These are phyloP conservation scores for Lutraria lutraria DNA, from an alignment of 2,888 invertebrate genomes.

Conservation along the genomic window DNA sequence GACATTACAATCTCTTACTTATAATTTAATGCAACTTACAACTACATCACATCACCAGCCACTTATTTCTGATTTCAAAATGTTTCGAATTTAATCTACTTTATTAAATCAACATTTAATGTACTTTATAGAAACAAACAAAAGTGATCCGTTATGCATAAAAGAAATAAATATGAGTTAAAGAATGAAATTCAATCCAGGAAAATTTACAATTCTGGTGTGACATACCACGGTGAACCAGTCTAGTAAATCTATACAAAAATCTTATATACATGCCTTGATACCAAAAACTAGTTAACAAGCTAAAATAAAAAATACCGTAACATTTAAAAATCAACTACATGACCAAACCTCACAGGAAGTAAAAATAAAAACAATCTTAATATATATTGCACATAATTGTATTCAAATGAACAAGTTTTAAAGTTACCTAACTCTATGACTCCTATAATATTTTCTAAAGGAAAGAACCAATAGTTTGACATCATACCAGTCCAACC, in stretches of 20 bases:
- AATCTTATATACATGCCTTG: background rate
- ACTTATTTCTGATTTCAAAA: background rate
- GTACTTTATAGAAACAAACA: background rate
- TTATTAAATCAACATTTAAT: background rate
- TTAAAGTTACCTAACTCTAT: background rate
- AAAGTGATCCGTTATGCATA: background rate
- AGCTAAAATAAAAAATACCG: background rate
- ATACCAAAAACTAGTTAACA: background rate
- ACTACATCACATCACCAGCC: background rate
- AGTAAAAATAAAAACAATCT: constrained; percentile 22
- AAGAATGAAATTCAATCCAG: background rate
- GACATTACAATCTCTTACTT: background rate
- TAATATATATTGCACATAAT: constrained; percentile 25
- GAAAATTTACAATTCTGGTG: background rate
- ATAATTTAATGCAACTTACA: background rate
- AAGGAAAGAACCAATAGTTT: background rate
- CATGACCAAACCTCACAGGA: background rate
- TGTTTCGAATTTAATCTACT: background rate
- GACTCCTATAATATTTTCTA: background rate
- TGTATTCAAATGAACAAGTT: background rate
- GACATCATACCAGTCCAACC: background rate
- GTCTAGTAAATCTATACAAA: too few relatives aligned
- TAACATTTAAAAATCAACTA: constrained; percentile 19
- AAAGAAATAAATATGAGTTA: constrained; percentile 17
- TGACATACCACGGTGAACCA: too few relatives aligned